Evolutionary conservation across 2,888 invertebrate genomes (phyloP).

Genomic region (Caenorhabditis becei): DNA sequence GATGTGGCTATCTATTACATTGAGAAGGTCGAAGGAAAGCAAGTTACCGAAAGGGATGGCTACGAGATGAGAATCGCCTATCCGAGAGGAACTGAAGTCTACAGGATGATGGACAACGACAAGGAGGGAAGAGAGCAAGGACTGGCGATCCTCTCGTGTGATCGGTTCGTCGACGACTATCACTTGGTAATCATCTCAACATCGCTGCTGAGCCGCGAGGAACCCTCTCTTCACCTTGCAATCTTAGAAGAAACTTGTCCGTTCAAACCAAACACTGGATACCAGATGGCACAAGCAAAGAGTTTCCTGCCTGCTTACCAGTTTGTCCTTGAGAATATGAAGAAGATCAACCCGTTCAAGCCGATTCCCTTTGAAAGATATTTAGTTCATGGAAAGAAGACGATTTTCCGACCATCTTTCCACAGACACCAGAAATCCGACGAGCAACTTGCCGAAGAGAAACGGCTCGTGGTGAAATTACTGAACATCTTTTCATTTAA

Average conservation of each 20-base stretch:
- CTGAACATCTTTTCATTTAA: no score
- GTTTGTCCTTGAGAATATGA: conserved; percentile 87
- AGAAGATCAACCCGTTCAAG: conserved; percentile 81
- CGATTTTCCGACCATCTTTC: conserved; percentile 68
- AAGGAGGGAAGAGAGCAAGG: conserved; percentile 36
- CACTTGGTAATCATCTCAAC: conserved; percentile 86
- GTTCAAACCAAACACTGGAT: conserved; percentile 42
- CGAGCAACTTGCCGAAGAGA: conserved; percentile 35
- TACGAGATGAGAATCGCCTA: conserved; percentile 43
- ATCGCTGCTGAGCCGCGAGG: not conserved
- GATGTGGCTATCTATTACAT: conserved; percentile 59
- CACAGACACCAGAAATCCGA: conserved; percentile 33
- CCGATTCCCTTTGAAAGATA: conserved; percentile 81
- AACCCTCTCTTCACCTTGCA: conserved; percentile 17
- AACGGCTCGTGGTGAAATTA: not conserved
- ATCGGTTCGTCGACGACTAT: conserved; percentile 86
- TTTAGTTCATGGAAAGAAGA: conserved; percentile 73
- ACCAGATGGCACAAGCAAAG: conserved; percentile 85
- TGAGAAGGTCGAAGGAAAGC: conserved; percentile 58
- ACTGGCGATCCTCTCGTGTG: conserved; percentile 86
- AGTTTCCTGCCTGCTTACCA: conserved; percentile 91
- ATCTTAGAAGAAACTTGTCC: conserved; percentile 32
- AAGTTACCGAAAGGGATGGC: conserved; percentile 64
- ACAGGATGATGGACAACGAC: conserved; percentile 83
- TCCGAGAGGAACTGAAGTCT: conserved; percentile 87